A percentile compares a stretch with the other conserved stretches of the same genome.
Evolutionary conservation across 2,113 vertebrate genomes (phyloP).

Genomic region (Columba livia): DNA sequence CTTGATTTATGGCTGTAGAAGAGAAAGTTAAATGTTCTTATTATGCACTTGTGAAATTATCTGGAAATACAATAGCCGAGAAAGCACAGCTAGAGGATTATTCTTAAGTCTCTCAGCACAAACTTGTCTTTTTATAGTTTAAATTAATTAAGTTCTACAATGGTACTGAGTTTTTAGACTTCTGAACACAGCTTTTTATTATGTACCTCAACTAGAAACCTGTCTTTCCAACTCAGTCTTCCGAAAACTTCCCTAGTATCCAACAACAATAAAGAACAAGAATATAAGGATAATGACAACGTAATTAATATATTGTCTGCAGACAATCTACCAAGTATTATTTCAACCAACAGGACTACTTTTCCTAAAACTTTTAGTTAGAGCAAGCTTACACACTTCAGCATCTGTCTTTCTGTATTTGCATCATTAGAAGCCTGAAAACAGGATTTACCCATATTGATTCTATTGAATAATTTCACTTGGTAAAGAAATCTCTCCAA

Average conservation of each 20-base stretch:
- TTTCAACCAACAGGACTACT: not conserved
- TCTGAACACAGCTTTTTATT: not conserved
- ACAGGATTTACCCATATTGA: not conserved
- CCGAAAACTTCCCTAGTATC: not conserved
- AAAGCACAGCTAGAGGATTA: not conserved
- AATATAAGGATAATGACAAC: not conserved
- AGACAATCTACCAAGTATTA: not conserved
- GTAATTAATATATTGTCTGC: not conserved
- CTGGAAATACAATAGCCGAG: not conserved
- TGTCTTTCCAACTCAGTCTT: not conserved
- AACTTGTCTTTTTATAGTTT: not conserved
- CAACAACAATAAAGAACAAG: not conserved
- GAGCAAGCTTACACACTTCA: not conserved
- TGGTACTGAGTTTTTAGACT: not conserved
- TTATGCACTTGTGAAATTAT: not conserved
- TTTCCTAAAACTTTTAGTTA: not conserved
- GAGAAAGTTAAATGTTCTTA: conserved; percentile 1
- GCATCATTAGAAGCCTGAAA: not conserved
- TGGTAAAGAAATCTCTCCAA: not conserved
- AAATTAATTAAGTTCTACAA: not conserved
- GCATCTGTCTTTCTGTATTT: not conserved
- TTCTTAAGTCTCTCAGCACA: not conserved
- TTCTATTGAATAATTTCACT: not conserved
- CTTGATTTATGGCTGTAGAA: conserved; percentile 90
- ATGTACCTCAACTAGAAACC: not conserved